Base-by-base conservation (phyloP, 2,797 vertebrate species). In the Esox lucius region DNA sequence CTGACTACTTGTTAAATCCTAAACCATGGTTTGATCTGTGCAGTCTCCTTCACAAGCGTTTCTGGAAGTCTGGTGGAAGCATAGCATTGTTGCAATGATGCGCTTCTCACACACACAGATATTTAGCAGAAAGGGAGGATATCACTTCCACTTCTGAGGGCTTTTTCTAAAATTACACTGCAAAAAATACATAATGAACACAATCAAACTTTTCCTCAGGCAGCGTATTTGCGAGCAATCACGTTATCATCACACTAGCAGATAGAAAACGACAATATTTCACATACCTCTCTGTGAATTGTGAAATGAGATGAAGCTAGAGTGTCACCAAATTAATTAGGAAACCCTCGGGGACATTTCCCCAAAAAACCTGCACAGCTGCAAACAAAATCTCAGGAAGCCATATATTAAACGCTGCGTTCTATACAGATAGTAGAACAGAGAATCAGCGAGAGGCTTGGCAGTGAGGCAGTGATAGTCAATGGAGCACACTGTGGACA, bases 361-460 rank as follows among this genome's bases (percentile, higher is more conserved):
- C 3, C n/a, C n/a, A 92, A 93, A 92, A 93, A 95, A 95, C 93
- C 95, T 95, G 94, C 93, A 94, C 93, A 93, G 93, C 94, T 94
- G 93, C 93, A 93, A 92, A 94, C 92, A 93, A 71, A 59, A 53
- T n/a, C 13, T 56, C 46, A 75, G 78, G 75, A 75, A 82, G 93
- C 93, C 93, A 93, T 95, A 85, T 94, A 94, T 94, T 94, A 92
- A 94, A 92, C 91, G 93, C 92, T 71, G 75, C 62, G 91, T 94
- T 90, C 94, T 95, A 94, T 94, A 91, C 94, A 94, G 35, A 39
- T 94, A 95, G 94, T 95, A 95, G 95, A 93, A 56, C 91, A 93
- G 90, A 94, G 94, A 95, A 93, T 94, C 94, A 94, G 94, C 94
- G 46, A 70, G 68, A 62, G n/a, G 48, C 72, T 59, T 77, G 71